Evolutionary conservation across 2,888 invertebrate species (phyloP).

Genomic region (Cylloceria caligata): DNA sequence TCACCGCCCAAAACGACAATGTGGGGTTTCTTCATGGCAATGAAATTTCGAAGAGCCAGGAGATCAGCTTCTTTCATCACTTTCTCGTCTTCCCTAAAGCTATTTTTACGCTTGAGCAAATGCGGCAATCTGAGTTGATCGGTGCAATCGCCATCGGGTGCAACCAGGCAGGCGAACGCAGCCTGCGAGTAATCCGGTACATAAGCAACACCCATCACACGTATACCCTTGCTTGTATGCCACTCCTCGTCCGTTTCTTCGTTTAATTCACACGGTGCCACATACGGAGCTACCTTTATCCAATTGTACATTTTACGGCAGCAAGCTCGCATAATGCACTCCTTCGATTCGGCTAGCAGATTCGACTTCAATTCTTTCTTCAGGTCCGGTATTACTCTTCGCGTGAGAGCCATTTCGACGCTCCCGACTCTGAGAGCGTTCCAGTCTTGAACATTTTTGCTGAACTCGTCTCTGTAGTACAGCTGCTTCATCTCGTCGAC

Average conservation of each 20-base stretch:
- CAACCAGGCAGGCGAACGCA: constrained; percentile 94
- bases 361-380: constrained; percentile 92
- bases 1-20: constrained; percentile 96
- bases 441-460: constrained; percentile 96
- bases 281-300: constrained; percentile 94
- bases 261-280: constrained; percentile 79
- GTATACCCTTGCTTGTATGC: constrained; percentile 92
- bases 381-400: constrained; percentile 92
- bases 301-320: constrained; percentile 94
- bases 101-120: constrained; percentile 91
- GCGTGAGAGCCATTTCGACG: constrained; percentile 91
- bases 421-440: constrained; percentile 94
- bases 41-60: constrained; percentile 91
- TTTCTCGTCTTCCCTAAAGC: constrained; percentile 89
- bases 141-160: constrained; percentile 94
- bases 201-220: constrained; percentile 94
- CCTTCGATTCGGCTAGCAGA: constrained; percentile 93
- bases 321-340: constrained; percentile 91
- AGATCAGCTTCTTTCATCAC: constrained; percentile 89
- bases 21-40: constrained; percentile 96
- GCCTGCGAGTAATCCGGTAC: constrained; percentile 92
- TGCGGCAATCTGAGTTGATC: constrained; percentile 95
- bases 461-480: constrained; percentile 95
- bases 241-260: constrained; percentile 95
- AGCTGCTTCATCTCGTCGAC: constrained; percentile 94